Evolutionary conservation across 2,113 vertebrate genomes (phyloP), one percentile per base, ranked within the genome.

Genomic region (Pelodiscus sinensis): DNA sequence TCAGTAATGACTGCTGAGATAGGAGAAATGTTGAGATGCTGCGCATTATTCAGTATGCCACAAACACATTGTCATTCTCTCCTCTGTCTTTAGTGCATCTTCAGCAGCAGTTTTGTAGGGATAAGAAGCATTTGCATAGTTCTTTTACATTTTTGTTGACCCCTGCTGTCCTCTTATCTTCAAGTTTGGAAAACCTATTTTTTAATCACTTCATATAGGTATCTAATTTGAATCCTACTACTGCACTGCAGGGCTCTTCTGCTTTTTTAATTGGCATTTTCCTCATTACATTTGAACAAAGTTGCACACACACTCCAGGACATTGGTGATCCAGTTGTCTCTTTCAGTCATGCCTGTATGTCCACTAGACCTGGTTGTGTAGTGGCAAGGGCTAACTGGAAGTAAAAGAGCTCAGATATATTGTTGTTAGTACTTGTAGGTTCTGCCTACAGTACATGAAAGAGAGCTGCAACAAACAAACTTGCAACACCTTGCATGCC

Each of bases 191-290:
- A 97, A 97, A 81, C 44, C 88, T 94, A 90, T 91, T 96, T 97
- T 96, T 95, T 89, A 97, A 95, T 97, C 85, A 95, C 85, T 94
- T 92, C 93, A 93, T 97, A 95, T 84, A 96, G 92, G 95, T 97
- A 97, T 84, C 84, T 97, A 94, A 97, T 97, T 96, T 96, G 93
- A 97, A 97, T 96, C 90, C 85, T 82, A 86, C 95, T 97, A 94
- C 95, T 88, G 97, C 93, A 7, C 92, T 97, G 89, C 94, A 93
- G 95, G 94, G 81, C 85, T 96, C 93, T 89, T 88, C 87, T 90
- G 81, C 87, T 93, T 95, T 97, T 95, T 96, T 94, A 97, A 97
- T 95, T 97, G 95, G 84, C 86, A 90, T 97, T 95, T 96, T 97
- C 97, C 96, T 97, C 93, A 90, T 96, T 97, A 96, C 8, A 19